Evolutionary conservation across 1,140 invertebrate genomes (phyloP), one percentile per base, ranked within the genome.

Genomic region (Asbolus verrucosus): DNA sequence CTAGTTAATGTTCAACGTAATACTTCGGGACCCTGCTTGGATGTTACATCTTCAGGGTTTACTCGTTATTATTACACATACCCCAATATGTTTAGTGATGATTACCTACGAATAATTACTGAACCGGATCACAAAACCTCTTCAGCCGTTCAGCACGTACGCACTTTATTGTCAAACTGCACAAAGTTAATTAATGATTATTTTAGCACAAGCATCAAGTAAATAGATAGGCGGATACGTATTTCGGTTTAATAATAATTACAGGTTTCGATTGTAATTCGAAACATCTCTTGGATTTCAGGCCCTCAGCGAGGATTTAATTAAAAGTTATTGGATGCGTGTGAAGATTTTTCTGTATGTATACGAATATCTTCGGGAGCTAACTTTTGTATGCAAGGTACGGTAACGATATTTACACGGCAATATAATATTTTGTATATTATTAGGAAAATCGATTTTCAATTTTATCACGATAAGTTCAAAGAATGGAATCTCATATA

Each of bases 381-480:
- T 38, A 38, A 5, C 33, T 38, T 38, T 13, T 38, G 11, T 6
- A 38, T n/a, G 33, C 4, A 38, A n/a, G 33, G 8, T 38, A 38
- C 3, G 41, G 16, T 46, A 46, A 46, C 16, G 16, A 46, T 46
- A 46, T 46, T 46, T 46, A n/a, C 41, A 19, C 41, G 41, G 11
- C 33, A 13, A 38, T 38, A 13, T 46, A 46, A 46, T 46, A 19
- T 16, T 41, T 41, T 41, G 18, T 18, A 46, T 46, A 9, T 46
- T 46, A 46, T 46, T 19, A 46, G 8, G 39, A 41, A 41, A 46
- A 46, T 46, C 41, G 41, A 46, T 46, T 46, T 19, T 46, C 14
- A 19, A 19, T 46, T 46, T 46, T 46, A 18, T 19, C 11, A 46
- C n/a, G 24, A 27, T 27, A 8, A 8, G 24, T 27, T 27, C 24